These are phyloP conservation scores for Eristalinus sepulchralis DNA, from an alignment of 2,888 invertebrate species.

Conservation along the genomic window DNA sequence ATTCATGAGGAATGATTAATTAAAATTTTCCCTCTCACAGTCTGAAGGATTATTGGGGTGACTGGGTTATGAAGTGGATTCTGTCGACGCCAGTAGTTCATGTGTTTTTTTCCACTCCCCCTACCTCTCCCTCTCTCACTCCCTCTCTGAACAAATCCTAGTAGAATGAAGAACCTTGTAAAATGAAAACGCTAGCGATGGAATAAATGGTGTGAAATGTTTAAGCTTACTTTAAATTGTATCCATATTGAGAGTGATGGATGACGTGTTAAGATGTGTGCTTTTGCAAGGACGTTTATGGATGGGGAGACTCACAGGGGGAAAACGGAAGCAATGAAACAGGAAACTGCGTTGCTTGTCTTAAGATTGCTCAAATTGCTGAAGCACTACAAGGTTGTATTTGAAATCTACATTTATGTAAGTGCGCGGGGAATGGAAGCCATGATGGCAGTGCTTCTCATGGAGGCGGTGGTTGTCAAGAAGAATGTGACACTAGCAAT, in stretches of 20 bases:
- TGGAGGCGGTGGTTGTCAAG: no score
- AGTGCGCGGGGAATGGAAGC: no score
- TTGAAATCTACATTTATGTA: no score
- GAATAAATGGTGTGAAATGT: background rate
- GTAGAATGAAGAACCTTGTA: background rate
- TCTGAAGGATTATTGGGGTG: background rate
- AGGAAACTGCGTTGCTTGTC: no score
- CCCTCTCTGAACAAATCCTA: background rate
- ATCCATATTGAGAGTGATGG: background rate
- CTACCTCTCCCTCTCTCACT: no score
- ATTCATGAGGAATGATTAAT: slow-evolving; percentile 26
- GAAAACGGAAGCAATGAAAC: no score
- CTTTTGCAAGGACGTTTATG: background rate
- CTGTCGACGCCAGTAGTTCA: background rate
- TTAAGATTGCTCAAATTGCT: no score
- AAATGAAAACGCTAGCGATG: background rate
- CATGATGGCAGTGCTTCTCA: no score
- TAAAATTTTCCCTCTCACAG: slow-evolving; percentile 16
- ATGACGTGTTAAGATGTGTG: background rate
- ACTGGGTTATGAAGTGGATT: slow-evolving; percentile 11
- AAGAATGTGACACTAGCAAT: no score
- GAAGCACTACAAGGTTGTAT: no score
- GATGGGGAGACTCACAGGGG: background rate
- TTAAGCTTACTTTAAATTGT: background rate
- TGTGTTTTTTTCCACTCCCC: background rate